These are phyloP conservation scores for Cygnus olor DNA, from an alignment of 2,797 vertebrate species.

Conservation along the genomic window DNA sequence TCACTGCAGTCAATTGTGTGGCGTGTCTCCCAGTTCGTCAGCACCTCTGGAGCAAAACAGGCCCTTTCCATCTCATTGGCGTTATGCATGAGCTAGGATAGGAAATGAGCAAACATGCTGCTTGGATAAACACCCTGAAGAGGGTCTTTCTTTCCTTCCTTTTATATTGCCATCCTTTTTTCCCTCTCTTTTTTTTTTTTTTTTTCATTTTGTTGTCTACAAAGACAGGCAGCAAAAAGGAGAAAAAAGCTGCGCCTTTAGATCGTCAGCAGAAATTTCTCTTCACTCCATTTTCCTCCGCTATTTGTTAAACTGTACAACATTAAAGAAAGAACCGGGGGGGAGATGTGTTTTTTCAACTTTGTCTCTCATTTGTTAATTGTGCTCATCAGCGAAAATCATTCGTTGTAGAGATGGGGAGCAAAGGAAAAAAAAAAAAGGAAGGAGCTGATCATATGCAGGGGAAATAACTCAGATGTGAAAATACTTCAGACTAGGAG, in stretches of 20 bases:
- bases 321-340: not conserved
- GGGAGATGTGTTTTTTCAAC: not conserved
- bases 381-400: constrained; percentile 77
- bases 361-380: constrained; percentile 74
- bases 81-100: accelerated
- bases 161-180: not conserved
- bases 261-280: not conserved
- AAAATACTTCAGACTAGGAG: constrained; percentile 77
- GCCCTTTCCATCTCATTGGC: not conserved
- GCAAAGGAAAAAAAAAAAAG: not conserved
- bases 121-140: not conserved
- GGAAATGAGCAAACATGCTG: not conserved
- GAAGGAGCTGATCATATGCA: constrained; percentile 68
- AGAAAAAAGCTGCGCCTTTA: constrained; percentile 8
- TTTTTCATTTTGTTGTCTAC: not conserved
- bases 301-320: constrained; percentile 45
- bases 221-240: not conserved
- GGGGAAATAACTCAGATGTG: constrained; percentile 77
- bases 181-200: not conserved
- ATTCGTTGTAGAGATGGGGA: not conserved
- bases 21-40: not conserved
- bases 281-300: not conserved
- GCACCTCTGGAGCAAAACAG: not conserved
- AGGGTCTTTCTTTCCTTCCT: not conserved
- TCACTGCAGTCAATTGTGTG: not conserved